Evolutionary conservation across 2,888 invertebrate species (phyloP).

Genomic region (Spatulosminthurus flaviceps): DNA sequence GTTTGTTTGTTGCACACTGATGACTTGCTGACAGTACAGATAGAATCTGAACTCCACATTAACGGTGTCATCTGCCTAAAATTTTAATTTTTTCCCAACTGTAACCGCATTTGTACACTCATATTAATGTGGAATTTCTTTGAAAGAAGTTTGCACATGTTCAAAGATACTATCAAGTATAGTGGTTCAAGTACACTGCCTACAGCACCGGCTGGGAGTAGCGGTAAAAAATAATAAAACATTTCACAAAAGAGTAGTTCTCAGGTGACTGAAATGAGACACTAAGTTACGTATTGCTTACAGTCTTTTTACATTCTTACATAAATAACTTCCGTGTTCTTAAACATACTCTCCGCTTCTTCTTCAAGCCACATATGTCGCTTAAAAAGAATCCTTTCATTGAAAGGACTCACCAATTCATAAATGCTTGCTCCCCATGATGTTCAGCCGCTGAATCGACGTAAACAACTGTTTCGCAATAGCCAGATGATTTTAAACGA

Average conservation of each 20-base stretch:
- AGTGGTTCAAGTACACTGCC: not conserved
- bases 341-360: not conserved
- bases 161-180: not conserved
- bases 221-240: not conserved
- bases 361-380: not conserved
- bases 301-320: not conserved
- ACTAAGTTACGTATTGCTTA: not conserved
- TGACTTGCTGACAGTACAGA: slow-evolving; percentile 36
- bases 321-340: slow-evolving; percentile 8
- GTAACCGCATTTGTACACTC: slow-evolving; percentile 18
- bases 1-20: slow-evolving; percentile 39
- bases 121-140: not conserved
- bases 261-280: not conserved
- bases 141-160: not conserved
- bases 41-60: not conserved
- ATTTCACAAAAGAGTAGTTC: not conserved
- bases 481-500: too few species aligned
- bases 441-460: too few species aligned
- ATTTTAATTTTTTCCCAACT: slow-evolving; percentile 34
- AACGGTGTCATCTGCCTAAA: slow-evolving; percentile 14
- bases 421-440: not conserved
- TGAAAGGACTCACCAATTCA: not conserved
- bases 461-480: too few species aligned
- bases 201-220: not conserved
- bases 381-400: not conserved